Evolutionary conservation across 1,140 invertebrate species (phyloP), one percentile per base, ranked within the genome.

Genomic region (Globodera ellingtonae): DNA sequence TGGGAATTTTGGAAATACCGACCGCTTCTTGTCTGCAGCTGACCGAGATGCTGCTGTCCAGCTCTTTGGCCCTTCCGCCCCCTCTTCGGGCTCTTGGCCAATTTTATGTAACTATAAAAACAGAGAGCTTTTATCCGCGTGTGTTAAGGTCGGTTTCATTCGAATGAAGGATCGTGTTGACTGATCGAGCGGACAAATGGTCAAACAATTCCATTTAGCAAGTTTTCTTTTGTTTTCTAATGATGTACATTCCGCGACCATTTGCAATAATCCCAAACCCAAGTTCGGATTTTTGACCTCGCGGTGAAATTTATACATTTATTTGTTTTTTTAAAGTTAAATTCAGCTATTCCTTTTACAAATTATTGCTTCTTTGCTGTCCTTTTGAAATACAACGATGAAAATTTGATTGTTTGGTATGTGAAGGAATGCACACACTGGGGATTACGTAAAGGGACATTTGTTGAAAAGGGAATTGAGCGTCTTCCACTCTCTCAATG

Each of bases 1-100:
- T 86, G 2, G 85, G 85, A 4, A 69, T 86, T 18, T 70, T 86
- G 3, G 85, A 86, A 59, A 48, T 86, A 6, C 85, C 85, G 13
- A 72, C 79, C 18, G 71, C 69, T 8, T 87, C 81, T 59, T 83
- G 66, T 67, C 82, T 84, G 47, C 66, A 73, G 44, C 59, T 86
- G 4, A 79, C 78, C 46, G 85, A 86, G 18, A 24, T 80, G 59
- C 79, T 86, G 6, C 72, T 86, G 5, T n/a, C 72, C 6, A 83
- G 84, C 48, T 87, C 85, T 0, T 70, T 78, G 15, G 18, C 79
- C 10, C 71, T 87, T n/a, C 85, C 85, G 24, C 75, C 80, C 15
- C 48, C 85, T 6, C 72, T 81, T 48, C 82, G 85, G 21, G 84
- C 85, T 18, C 79, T 86, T 18, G 85, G 85, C 13, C 85, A 86